A percentile compares a stretch with the other conserved stretches of the same genome.
phyloP scores from a whole-genome alignment of 2,888 invertebrate species.

The Rhagonycha fulva region DNA sequence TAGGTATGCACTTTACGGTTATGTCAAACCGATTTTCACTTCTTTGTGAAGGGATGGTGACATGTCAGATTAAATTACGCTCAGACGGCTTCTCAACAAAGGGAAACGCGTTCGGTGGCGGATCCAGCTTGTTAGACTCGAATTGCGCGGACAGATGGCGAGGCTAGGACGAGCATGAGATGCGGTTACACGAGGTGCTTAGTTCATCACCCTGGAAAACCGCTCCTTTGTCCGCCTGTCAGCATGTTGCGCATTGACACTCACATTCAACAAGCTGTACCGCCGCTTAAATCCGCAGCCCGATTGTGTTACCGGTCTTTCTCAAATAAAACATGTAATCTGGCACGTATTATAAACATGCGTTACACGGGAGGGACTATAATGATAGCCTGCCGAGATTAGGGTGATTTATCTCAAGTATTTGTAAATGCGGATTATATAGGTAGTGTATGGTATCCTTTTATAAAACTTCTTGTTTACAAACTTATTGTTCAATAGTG shows the following conservation, averaged over 20 bases:
- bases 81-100: slow-evolving; percentile 34
- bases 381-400: slow-evolving; percentile 48
- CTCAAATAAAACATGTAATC: slow-evolving; percentile 53
- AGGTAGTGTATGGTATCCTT: slow-evolving; percentile 36
- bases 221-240: slow-evolving; percentile 54
- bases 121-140: slow-evolving; percentile 39
- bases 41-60: slow-evolving; percentile 30
- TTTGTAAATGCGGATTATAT: slow-evolving; percentile 52
- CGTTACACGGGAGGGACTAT: slow-evolving; percentile 40
- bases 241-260: slow-evolving; percentile 52
- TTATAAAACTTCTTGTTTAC: slow-evolving; percentile 43
- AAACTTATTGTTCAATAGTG: slow-evolving; percentile 36
- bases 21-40: slow-evolving; percentile 30
- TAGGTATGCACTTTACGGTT: slow-evolving; percentile 28
- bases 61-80: slow-evolving; percentile 35
- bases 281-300: slow-evolving; percentile 39
- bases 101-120: slow-evolving; percentile 37
- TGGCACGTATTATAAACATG: slow-evolving; percentile 51
- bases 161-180: slow-evolving; percentile 41
- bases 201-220: slow-evolving; percentile 56
- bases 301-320: slow-evolving; percentile 45
- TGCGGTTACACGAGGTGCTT: slow-evolving; percentile 52
- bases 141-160: slow-evolving; percentile 39
- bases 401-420: slow-evolving; percentile 53
- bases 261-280: slow-evolving; percentile 51